Percentiles rank a stretch among this genome's conserved stretches.
These are phyloP conservation scores for Drosophila tropicalis DNA, from an alignment of 1,140 invertebrate species.

Conservation along the genomic window DNA sequence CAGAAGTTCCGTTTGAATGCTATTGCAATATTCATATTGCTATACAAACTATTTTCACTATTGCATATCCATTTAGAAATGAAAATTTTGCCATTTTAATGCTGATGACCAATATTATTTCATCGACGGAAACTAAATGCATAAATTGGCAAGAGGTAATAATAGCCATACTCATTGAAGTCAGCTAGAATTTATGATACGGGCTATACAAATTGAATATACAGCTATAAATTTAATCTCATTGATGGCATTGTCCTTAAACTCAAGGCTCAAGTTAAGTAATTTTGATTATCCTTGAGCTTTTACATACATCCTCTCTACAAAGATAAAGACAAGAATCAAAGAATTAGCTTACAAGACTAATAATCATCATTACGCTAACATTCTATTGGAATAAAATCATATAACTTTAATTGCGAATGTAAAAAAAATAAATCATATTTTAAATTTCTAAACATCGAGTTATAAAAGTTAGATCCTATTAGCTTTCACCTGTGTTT, in stretches of 20 bases:
- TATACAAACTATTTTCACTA: not conserved
- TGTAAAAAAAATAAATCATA: too few species aligned
- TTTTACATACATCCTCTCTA: too few species aligned
- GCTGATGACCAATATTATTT: not conserved
- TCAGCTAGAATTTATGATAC: not conserved
- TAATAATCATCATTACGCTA: too few species aligned
- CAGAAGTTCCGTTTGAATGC: conserved; percentile 1
- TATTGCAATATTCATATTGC: conserved; percentile 3
- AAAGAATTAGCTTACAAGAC: too few species aligned
- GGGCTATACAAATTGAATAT: too few species aligned
- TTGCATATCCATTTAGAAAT: not conserved
- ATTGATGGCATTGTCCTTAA: too few species aligned
- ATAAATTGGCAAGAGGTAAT: not conserved
- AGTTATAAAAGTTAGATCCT: not conserved
- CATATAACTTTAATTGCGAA: too few species aligned
- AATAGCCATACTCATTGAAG: not conserved
- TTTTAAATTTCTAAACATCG: not conserved
- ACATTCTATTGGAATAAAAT: too few species aligned
- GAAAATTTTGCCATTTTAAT: conserved; percentile 1
- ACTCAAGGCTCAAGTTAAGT: too few species aligned
- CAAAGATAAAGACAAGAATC: too few species aligned
- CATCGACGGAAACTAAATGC: not conserved
- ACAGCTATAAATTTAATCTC: too few species aligned
- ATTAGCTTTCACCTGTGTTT: not conserved
- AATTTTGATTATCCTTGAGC: too few species aligned